phyloP scores from a whole-genome alignment of 2,888 invertebrate species.

The Synergus umbraculus region DNA sequence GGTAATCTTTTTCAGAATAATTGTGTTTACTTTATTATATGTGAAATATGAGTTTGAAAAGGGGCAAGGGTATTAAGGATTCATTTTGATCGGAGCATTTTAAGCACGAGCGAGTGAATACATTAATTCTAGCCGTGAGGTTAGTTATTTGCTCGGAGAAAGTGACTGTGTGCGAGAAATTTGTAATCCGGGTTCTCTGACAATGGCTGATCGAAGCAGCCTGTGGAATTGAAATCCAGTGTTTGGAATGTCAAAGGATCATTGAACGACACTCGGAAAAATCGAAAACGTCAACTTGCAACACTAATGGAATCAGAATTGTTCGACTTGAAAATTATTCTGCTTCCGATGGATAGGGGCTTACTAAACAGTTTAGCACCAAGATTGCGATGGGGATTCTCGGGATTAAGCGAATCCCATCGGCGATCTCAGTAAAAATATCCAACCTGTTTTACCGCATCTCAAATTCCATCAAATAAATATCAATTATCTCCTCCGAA shows the following conservation, averaged over 20 bases:
- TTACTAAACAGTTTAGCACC: constrained; percentile 21
- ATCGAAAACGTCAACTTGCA: background rate
- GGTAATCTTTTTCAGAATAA: background rate
- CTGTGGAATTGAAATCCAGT: constrained; percentile 17
- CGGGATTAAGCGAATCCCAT: constrained; percentile 25
- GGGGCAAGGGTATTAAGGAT: constrained; percentile 10
- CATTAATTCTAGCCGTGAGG: constrained; percentile 40
- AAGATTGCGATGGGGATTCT: constrained; percentile 31
- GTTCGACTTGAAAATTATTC: background rate
- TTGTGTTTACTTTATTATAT: background rate
- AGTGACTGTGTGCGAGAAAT: constrained; percentile 42
- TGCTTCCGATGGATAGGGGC: background rate
- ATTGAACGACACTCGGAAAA: background rate
- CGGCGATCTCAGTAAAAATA: constrained; percentile 29
- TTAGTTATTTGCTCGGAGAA: constrained; percentile 41
- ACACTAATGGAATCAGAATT: background rate
- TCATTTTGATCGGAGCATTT: constrained; percentile 23
- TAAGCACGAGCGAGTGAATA: constrained; percentile 29
- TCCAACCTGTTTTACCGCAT: constrained; percentile 6
- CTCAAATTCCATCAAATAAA: background rate
- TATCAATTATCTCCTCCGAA: background rate
- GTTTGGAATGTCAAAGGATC: constrained; percentile 24
- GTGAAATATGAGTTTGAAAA: background rate
- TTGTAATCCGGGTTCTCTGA: constrained; percentile 41
- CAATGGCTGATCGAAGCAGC: constrained; percentile 39